Evolutionary conservation across 2,797 vertebrate species (phyloP).

Genomic region (Synanceia verrucosa): DNA sequence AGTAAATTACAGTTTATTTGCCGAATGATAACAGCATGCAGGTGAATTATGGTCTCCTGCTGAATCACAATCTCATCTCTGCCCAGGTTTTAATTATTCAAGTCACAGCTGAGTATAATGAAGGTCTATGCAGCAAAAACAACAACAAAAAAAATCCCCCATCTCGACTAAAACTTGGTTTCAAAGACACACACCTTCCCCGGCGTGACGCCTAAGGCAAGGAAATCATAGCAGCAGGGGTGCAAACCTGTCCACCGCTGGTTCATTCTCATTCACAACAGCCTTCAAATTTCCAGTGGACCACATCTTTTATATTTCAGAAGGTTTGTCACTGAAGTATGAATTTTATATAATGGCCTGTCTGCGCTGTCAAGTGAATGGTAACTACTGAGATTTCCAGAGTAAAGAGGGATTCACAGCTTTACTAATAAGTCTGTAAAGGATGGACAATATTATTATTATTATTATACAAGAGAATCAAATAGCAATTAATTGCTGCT

Average conservation of each 20-base stretch:
- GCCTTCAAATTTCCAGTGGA: constrained; percentile 15
- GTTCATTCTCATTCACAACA: constrained; percentile 51
- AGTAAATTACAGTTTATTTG: neutral
- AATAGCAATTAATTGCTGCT: neutral
- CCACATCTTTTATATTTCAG: constrained; percentile 19
- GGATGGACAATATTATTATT: constrained; percentile 1
- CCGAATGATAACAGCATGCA: neutral
- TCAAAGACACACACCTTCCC: constrained; percentile 34
- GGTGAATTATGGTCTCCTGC: neutral
- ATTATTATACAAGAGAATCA: constrained; percentile 21
- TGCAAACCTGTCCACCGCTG: constrained; percentile 34
- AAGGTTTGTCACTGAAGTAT: constrained; percentile 32
- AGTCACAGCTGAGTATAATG: neutral
- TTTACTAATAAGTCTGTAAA: constrained; percentile 8
- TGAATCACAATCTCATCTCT: neutral
- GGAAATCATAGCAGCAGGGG: constrained; percentile 44
- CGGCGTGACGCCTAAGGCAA: constrained; percentile 29
- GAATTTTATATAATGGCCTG: constrained; percentile 28
- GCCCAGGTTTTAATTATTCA: constrained; percentile 13
- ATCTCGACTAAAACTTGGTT: constrained; percentile 26
- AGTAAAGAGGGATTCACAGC: neutral
- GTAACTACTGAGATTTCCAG: constrained; percentile 20
- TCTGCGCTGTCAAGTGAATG: constrained; percentile 29
- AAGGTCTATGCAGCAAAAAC: constrained; percentile 1
- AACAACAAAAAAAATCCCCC: neutral